Evolutionary conservation across 2,113 vertebrate species (phyloP).

Genomic region (Pachyramphus minor): DNA sequence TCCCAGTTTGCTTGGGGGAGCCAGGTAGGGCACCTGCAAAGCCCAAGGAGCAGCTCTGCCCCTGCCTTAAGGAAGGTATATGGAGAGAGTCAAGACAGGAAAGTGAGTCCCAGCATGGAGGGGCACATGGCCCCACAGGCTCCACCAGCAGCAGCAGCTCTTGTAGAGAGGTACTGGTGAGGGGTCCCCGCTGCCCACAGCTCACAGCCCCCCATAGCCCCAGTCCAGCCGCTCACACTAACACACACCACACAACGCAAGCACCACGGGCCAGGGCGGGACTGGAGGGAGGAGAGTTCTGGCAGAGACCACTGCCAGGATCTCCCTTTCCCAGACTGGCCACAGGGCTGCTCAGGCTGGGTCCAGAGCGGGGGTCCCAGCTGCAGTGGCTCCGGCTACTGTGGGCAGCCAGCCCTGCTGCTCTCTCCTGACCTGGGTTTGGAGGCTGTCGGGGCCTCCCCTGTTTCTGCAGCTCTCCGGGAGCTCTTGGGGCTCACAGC

Average conservation of each 20-base stretch:
- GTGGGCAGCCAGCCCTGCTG: not conserved
- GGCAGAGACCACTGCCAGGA: not conserved
- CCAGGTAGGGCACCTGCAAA: not conserved
- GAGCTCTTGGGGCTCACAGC: constrained; percentile 78
- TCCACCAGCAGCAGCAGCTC: not conserved
- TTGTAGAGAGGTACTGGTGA: not conserved
- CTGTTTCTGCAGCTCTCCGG: constrained; percentile 71
- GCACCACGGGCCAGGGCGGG: accelerated
- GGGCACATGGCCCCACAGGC: not conserved
- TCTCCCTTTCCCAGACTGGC: not conserved
- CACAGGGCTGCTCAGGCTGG: not conserved
- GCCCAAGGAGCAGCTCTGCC: not conserved
- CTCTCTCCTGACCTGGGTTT: constrained; percentile 60
- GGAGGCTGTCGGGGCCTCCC: constrained; percentile 36
- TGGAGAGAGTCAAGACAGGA: not conserved
- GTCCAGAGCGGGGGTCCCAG: not conserved
- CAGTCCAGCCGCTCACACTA: not conserved
- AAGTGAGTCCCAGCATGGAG: accelerated
- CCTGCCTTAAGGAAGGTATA: not conserved
- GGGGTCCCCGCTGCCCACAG: accelerated
- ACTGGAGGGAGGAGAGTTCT: not conserved
- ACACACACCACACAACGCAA: constrained; percentile 38
- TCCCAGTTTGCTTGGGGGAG: not conserved
- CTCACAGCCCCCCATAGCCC: accelerated
- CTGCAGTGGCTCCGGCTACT: not conserved